These are phyloP conservation scores for Urocynchramus pylzowi DNA, from an alignment of 2,113 vertebrate genomes.

Conservation along the genomic window DNA sequence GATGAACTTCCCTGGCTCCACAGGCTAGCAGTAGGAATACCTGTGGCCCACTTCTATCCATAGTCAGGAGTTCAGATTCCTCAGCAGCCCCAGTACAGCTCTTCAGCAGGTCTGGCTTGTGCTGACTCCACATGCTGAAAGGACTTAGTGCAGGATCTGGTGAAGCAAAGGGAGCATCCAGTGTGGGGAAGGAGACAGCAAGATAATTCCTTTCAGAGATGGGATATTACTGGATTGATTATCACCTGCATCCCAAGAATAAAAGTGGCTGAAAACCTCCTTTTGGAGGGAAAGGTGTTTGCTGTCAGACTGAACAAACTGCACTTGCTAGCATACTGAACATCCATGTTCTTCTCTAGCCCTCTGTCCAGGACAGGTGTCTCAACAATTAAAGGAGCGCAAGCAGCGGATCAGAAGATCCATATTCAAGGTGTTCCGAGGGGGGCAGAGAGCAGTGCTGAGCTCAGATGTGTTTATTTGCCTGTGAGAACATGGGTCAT, in stretches of 20 bases:
- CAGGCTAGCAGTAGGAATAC: not conserved
- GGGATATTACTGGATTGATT: not conserved
- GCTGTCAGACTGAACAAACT: not conserved
- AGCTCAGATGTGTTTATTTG: not conserved
- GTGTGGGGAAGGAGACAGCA: not conserved
- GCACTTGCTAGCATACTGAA: not conserved
- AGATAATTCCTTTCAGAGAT: not conserved
- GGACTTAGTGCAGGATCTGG: not conserved
- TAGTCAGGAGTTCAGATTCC: not conserved
- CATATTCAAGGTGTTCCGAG: not conserved
- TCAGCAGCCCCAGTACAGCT: not conserved
- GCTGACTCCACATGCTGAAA: rapidly evolving
- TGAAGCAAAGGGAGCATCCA: not conserved
- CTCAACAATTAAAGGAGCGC: not conserved
- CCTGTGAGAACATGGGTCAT: not conserved
- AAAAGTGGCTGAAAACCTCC: not conserved
- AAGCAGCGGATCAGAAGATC: not conserved
- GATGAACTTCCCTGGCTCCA: not conserved
- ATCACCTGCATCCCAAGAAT: not conserved
- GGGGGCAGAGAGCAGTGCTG: not conserved
- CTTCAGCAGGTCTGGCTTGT: not conserved
- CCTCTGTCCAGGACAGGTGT: not conserved
- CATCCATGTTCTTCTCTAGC: not conserved
- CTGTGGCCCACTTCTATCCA: not conserved
- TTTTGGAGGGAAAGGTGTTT: not conserved